Evolutionary conservation across 1,140 invertebrate species (phyloP).

Genomic region (Eriocheir sinensis): DNA sequence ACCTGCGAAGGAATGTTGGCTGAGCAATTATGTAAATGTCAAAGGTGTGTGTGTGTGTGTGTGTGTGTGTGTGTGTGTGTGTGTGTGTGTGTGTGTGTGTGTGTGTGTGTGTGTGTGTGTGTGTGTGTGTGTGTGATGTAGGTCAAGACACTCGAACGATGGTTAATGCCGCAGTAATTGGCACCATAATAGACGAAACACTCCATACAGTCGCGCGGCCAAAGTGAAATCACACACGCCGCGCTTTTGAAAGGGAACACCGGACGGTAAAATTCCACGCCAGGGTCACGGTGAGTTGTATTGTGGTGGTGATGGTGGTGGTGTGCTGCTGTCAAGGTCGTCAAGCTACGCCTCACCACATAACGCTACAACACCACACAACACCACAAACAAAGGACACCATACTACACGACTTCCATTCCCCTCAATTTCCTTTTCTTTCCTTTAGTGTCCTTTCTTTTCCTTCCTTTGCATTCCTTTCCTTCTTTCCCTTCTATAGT

Average conservation of each 20-base stretch:
- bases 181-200: not conserved
- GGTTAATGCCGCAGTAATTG: not conserved
- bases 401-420: too few relatives aligned
- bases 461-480: too few relatives aligned
- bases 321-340: too few relatives aligned
- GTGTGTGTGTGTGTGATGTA: not conserved
- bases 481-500: too few relatives aligned
- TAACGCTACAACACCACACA: too few relatives aligned
- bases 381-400: too few relatives aligned
- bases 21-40: too few relatives aligned
- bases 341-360: too few relatives aligned
- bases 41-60: slow-evolving; percentile 7
- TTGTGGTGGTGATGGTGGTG: not conserved
- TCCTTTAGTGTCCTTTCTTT: too few relatives aligned
- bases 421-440: too few relatives aligned
- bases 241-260: not conserved
- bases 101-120: slow-evolving; percentile 20
- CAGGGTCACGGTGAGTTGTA: not conserved
- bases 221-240: not conserved
- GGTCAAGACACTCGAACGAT: not conserved
- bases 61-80: slow-evolving; percentile 22
- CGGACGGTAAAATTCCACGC: too few relatives aligned
- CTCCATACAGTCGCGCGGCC: not conserved
- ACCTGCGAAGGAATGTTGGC: too few relatives aligned
- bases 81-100: slow-evolving; percentile 20